phyloP scores from a whole-genome alignment of 2,113 vertebrate genomes.

The Tiliqua scincoides region DNA sequence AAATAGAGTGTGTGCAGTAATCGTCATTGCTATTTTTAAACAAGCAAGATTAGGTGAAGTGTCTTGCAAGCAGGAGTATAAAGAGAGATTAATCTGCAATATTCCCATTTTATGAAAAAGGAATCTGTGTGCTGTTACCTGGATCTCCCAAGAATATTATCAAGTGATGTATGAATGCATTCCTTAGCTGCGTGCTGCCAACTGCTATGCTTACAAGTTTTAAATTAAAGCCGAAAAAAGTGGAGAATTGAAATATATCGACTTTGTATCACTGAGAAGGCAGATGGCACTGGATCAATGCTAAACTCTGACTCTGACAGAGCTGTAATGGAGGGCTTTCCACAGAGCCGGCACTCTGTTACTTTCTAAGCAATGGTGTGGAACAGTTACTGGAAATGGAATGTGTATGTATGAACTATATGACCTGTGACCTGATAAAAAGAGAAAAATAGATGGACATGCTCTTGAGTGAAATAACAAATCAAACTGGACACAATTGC shows the following conservation, averaged over 20 bases:
- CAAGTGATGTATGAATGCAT: neutral
- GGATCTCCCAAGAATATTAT: neutral
- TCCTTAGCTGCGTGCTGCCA: slow-evolving; percentile 10
- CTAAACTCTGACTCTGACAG: slow-evolving; percentile 22
- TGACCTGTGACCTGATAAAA: neutral
- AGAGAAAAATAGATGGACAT: slow-evolving; percentile 12
- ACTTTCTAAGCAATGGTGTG: slow-evolving; percentile 41
- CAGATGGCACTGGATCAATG: slow-evolving; percentile 40
- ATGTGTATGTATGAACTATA: slow-evolving; percentile 25
- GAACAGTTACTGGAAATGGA: slow-evolving; percentile 45
- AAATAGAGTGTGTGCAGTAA: neutral
- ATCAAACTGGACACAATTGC: neutral
- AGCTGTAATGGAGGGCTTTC: slow-evolving; percentile 31
- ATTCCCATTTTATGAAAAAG: neutral
- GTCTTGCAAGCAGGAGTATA: slow-evolving; percentile 19
- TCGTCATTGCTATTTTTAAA: slow-evolving; percentile 37
- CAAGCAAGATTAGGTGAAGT: slow-evolving; percentile 25
- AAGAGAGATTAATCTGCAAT: slow-evolving; percentile 9
- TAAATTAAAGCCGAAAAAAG: slow-evolving; percentile 48
- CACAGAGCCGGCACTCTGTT: slow-evolving; percentile 43
- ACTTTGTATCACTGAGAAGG: slow-evolving; percentile 50
- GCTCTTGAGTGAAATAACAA: neutral
- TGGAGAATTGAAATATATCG: neutral
- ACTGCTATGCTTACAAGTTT: slow-evolving; percentile 17
- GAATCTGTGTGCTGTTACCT: neutral